Percentiles rank a stretch among this genome's conserved stretches.
phyloP scores from a whole-genome alignment of 2,888 invertebrate genomes.

The Archaeoteleia sp. region DNA sequence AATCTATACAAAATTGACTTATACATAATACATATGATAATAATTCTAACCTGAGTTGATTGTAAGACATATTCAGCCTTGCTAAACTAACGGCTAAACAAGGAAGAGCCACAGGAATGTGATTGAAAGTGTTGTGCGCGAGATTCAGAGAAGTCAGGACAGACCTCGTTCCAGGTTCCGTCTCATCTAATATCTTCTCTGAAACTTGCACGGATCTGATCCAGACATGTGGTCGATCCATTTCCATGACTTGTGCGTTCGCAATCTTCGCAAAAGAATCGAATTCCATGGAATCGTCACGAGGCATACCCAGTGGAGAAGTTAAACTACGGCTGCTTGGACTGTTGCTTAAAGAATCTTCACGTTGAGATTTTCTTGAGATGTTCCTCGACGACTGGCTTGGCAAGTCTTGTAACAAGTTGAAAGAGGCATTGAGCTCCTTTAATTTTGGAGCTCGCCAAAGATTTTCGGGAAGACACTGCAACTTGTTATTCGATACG shows the following conservation, averaged over 20 bases:
- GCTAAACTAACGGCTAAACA: slow-evolving; percentile 92
- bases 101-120: slow-evolving; percentile 90
- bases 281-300: slow-evolving; percentile 69
- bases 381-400: slow-evolving; percentile 70
- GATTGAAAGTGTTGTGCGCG: slow-evolving; percentile 92
- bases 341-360: slow-evolving; percentile 65
- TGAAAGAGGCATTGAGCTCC: slow-evolving; percentile 92
- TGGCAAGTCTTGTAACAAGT: slow-evolving; percentile 87
- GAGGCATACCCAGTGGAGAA: slow-evolving; percentile 62
- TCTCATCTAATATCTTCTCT: slow-evolving; percentile 80
- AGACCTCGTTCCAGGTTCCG: slow-evolving; percentile 79
- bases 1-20: too few species aligned
- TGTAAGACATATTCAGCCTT: slow-evolving; percentile 93
- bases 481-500: slow-evolving; percentile 95
- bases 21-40: not conserved
- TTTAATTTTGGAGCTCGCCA: slow-evolving; percentile 91
- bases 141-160: slow-evolving; percentile 87
- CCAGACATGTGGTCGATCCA: slow-evolving; percentile 88
- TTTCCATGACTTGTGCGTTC: slow-evolving; percentile 76
- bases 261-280: slow-evolving; percentile 73
- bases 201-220: slow-evolving; percentile 81
- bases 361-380: slow-evolving; percentile 61
- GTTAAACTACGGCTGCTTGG: slow-evolving; percentile 65
- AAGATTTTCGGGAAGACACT: slow-evolving; percentile 86
- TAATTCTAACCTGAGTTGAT: slow-evolving; percentile 77